phyloP scores from a whole-genome alignment of 2,797 vertebrate genomes.

The Myotis pilosus region DNA sequence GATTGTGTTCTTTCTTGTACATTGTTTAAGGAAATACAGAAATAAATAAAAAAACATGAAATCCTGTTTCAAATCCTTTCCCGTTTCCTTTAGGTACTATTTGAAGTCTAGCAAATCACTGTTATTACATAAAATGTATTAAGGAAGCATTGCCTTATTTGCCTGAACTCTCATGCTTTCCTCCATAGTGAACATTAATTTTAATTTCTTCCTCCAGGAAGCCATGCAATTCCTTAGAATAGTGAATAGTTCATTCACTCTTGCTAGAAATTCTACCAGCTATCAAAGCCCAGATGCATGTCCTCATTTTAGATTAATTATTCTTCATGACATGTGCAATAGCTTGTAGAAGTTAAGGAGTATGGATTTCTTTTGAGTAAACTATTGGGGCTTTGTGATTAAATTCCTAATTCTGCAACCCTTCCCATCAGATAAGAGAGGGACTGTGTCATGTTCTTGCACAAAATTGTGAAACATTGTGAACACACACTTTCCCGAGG shows the following conservation, averaged over 20 bases:
- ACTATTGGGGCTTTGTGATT: not conserved
- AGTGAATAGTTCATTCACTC: not conserved
- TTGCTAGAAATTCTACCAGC: not conserved
- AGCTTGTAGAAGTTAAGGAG: not conserved
- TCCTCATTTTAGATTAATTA: not conserved
- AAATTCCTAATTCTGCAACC: not conserved
- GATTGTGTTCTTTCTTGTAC: not conserved
- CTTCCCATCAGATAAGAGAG: not conserved
- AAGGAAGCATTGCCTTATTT: not conserved
- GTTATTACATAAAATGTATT: not conserved
- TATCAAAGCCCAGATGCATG: not conserved
- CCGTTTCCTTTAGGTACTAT: not conserved
- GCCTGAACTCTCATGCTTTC: not conserved
- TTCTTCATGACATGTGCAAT: not conserved
- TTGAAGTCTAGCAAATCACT: not conserved
- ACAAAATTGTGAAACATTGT: rapidly evolving
- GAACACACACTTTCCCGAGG: not conserved
- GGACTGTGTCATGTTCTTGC: rapidly evolving
- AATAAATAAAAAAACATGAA: not conserved
- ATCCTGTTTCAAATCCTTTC: not conserved
- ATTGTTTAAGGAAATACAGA: not conserved
- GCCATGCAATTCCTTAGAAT: not conserved
- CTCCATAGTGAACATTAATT: not conserved
- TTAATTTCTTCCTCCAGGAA: not conserved
- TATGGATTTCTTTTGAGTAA: not conserved